These are phyloP conservation scores for Lacerta viridis DNA, from an alignment of 2,797 vertebrate species.

Conservation along the genomic window DNA sequence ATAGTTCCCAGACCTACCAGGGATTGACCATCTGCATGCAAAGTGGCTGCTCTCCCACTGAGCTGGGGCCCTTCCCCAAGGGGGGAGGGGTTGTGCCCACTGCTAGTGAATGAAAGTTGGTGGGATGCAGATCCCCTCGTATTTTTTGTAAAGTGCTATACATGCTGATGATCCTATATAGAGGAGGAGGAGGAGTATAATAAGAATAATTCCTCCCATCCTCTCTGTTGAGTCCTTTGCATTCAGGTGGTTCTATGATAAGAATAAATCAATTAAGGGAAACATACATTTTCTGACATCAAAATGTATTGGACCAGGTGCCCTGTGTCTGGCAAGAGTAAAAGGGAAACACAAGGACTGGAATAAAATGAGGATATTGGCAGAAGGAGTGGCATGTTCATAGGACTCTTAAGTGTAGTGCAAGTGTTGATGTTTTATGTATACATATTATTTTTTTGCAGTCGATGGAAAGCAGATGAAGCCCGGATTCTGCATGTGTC, in stretches of 20 bases:
- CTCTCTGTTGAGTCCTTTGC: no score
- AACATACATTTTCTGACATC: no score
- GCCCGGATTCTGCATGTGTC: constrained; percentile 86
- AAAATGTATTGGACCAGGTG: background rate
- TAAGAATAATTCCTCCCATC: no score
- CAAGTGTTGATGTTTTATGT: background rate
- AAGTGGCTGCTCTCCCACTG: no score
- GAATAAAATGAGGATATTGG: background rate
- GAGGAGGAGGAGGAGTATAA: no score
- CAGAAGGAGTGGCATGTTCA: no score
- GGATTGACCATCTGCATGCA: no score
- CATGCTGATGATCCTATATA: background rate
- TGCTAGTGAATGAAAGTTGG: background rate
- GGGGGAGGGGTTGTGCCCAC: background rate
- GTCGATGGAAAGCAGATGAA: constrained; percentile 83
- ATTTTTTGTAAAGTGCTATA: no score
- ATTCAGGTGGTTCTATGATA: no score
- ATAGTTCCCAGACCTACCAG: no score
- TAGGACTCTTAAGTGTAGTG: background rate
- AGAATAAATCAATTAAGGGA: no score
- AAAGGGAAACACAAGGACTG: background rate
- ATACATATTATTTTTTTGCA: constrained; percentile 56
- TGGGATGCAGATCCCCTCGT: background rate
- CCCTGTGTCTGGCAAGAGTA: background rate
- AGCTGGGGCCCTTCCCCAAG: no score